phyloP scores from a whole-genome alignment of 2,888 invertebrate genomes.

The Sphaerophoria taeniata region DNA sequence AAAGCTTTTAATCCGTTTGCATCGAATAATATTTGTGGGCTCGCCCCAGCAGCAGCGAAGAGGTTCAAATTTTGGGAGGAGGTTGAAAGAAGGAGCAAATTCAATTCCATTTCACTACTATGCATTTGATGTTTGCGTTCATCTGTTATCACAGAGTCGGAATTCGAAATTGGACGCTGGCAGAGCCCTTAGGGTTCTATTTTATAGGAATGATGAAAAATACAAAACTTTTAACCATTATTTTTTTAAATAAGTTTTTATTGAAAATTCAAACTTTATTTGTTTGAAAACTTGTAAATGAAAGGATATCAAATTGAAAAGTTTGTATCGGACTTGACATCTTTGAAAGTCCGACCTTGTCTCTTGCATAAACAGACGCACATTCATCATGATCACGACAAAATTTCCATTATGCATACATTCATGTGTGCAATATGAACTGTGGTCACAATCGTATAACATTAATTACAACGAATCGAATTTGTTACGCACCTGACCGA shows the following conservation, averaged over 20 bases:
- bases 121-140: neutral
- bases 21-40: constrained; percentile 61
- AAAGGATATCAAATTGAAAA: too few species aligned
- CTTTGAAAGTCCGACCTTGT: neutral
- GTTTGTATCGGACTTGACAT: too few species aligned
- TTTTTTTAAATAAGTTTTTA: too few species aligned
- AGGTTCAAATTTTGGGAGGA: neutral
- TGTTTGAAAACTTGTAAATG: too few species aligned
- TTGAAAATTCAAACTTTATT: too few species aligned
- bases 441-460: constrained; percentile 68
- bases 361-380: neutral
- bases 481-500: constrained; percentile 72
- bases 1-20: constrained; percentile 68
- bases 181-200: too few species aligned
- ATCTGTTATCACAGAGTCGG: neutral
- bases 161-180: too few species aligned
- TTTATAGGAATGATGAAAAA: too few species aligned
- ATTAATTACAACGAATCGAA: constrained; percentile 73
- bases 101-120: constrained; percentile 2
- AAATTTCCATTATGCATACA: constrained; percentile 50
- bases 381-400: too few species aligned
- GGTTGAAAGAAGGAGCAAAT: neutral
- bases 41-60: neutral
- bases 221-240: too few species aligned
- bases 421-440: constrained; percentile 20